Evolutionary conservation across 2,113 vertebrate genomes (phyloP).

Genomic region (Mesocricetus auratus): DNA sequence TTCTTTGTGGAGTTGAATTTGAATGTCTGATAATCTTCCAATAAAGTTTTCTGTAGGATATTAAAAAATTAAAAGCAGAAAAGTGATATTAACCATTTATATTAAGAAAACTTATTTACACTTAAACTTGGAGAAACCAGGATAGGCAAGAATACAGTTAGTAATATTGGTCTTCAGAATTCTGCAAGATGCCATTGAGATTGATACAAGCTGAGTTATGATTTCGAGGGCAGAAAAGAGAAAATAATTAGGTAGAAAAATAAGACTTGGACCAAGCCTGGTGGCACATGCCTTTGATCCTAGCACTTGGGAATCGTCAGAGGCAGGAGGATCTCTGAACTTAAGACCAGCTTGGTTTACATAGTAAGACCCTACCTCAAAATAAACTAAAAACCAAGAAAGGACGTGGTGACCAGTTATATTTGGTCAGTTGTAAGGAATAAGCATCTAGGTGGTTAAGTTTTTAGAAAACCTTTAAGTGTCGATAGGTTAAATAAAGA

Average conservation of each 20-base stretch:
- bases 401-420: neutral
- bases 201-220: neutral
- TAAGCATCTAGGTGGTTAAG: neutral
- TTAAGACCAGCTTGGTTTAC: neutral
- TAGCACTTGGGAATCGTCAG: neutral
- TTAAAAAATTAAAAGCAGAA: neutral
- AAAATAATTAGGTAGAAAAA: neutral
- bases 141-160: neutral
- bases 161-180: neutral
- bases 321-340: neutral
- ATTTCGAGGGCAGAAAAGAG: neutral
- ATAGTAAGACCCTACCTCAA: neutral
- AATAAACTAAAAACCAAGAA: neutral
- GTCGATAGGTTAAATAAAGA: neutral
- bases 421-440: neutral
- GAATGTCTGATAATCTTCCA: neutral
- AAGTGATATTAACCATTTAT: neutral
- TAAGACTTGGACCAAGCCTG: neutral
- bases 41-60: neutral
- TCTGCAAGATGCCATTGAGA: neutral
- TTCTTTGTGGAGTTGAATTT: neutral
- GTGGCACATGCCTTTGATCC: neutral
- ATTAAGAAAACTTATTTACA: constrained; percentile 28
- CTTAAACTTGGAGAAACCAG: neutral
- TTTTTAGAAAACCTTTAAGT: neutral